phyloP scores from a whole-genome alignment of 2,888 invertebrate species.

The Petrolisthes manimaculis region DNA sequence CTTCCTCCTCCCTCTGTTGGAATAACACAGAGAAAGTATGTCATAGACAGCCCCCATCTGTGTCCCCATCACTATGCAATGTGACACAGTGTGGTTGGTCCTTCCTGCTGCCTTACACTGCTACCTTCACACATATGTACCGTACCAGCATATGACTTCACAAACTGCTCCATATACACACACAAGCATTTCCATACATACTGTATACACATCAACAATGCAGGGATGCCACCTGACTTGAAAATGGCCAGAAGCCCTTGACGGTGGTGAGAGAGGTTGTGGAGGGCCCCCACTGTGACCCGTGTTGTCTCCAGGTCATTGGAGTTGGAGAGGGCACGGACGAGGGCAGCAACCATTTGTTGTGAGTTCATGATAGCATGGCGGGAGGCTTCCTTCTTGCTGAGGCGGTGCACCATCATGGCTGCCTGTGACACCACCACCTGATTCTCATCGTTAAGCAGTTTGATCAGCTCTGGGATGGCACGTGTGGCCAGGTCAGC shows the following conservation, averaged over 20 bases:
- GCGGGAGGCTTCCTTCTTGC: conserved; percentile 81
- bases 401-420: conserved; percentile 99
- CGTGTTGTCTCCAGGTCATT: conserved; percentile 97
- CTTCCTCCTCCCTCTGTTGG: too few relatives aligned
- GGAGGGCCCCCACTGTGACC: conserved; percentile 96
- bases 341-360: conserved; percentile 90
- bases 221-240: conserved; percentile 98
- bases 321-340: conserved; percentile 93
- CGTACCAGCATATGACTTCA: conserved; percentile 4
- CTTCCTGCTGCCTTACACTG: background rate
- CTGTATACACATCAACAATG: conserved; percentile 82
- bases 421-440: conserved; percentile 98
- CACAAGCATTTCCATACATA: background rate
- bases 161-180: conserved; percentile 3
- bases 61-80: background rate
- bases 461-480: conserved; percentile 96
- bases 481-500: conserved; percentile 95
- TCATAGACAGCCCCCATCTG: background rate
- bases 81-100: background rate
- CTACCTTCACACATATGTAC: background rate
- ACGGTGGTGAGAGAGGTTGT: conserved; percentile 97
- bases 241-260: conserved; percentile 98
- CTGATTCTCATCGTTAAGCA: conserved; percentile 94
- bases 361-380: conserved; percentile 97
- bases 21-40: too few relatives aligned